Evolutionary conservation across 2,888 invertebrate species (phyloP).

Genomic region (Cremastobaeus sp.): DNA sequence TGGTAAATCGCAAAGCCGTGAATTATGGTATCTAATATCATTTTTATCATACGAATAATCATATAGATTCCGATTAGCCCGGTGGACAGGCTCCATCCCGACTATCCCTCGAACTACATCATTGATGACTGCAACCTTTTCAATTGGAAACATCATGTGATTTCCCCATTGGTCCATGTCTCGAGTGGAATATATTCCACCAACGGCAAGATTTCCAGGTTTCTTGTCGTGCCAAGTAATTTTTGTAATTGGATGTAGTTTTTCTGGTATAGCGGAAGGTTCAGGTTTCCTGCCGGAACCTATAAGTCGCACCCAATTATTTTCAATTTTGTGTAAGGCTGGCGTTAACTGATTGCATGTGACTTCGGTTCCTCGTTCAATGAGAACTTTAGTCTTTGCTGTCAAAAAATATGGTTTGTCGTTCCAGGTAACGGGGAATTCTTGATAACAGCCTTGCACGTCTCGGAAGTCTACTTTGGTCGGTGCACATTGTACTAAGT

Average conservation of each 20-base stretch:
- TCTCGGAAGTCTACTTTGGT: background rate
- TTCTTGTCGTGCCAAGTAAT: conserved; percentile 15
- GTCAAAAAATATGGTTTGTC: background rate
- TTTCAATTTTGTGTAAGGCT: background rate
- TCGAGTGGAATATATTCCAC: conserved; percentile 39
- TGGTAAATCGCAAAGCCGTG: too few species aligned
- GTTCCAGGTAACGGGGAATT: conserved; percentile 38
- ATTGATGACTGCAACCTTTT: conserved; percentile 16
- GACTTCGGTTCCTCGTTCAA: background rate
- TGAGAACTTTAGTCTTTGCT: background rate
- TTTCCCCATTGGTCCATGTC: conserved; percentile 38
- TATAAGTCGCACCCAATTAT: conserved; percentile 10
- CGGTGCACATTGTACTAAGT: conserved; percentile 63
- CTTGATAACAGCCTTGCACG: conserved; percentile 53
- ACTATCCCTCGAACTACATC: background rate
- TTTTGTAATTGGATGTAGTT: background rate
- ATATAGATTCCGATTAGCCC: conserved; percentile 31
- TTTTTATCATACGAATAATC: background rate
- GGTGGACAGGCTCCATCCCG: conserved; percentile 24
- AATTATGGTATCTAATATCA: too few species aligned
- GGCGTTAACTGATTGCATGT: conserved; percentile 5
- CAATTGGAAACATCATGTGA: conserved; percentile 36
- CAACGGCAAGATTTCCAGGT: conserved; percentile 26
- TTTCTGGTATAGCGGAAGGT: background rate
- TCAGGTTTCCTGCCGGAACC: background rate